Evolutionary conservation across 1,140 invertebrate genomes (phyloP), one percentile per base, ranked within the genome.

Genomic region (Octopus sinensis): DNA sequence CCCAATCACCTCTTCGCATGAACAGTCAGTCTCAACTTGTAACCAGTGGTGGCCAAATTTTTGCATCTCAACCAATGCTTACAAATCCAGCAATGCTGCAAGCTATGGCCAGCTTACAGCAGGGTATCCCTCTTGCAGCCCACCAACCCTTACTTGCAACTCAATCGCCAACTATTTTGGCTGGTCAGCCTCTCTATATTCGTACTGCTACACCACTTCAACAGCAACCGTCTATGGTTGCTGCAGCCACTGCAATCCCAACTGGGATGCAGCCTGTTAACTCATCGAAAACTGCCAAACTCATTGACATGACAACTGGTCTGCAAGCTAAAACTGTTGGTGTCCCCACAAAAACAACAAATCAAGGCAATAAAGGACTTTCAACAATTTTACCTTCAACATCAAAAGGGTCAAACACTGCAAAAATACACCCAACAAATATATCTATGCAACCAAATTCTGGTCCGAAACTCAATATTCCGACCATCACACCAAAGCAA

Each of bases 271-370:
- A 90, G 80, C 68, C 68, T 73, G 43, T 77, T 17, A 77, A 77
- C 23, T 12, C 76, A 17, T 52, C 90, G 88, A 81, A 79, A 68
- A 56, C 9, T 54, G 30, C 51, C 54, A 79, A 79, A 43, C 79
- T 68, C 10, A 23, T 89, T 90, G 84, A 90, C 87, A 83, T 85
- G 87, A 52, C 90, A 86, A 84, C 88, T 91, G 53, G 87, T 89
- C 30, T 90, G 90, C 30, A 91, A 92, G 53, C 86, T 92, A 73
- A 91, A 91, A 0, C 92, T 93, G 17, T 92, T 92, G 92, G 92
- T 92, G 6, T 83, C 82, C 86, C 53, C 79, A 88, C 6, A 80
- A 89, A 0, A 51, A 79, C 54, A 23, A 43, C 53, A 12, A 43
- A 23, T 13, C 62, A 56, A 56, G 54, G 53, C 17, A 56, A 68